Base-by-base conservation (phyloP, 2,797 vertebrate species). In the Antennarius maculatus region DNA sequence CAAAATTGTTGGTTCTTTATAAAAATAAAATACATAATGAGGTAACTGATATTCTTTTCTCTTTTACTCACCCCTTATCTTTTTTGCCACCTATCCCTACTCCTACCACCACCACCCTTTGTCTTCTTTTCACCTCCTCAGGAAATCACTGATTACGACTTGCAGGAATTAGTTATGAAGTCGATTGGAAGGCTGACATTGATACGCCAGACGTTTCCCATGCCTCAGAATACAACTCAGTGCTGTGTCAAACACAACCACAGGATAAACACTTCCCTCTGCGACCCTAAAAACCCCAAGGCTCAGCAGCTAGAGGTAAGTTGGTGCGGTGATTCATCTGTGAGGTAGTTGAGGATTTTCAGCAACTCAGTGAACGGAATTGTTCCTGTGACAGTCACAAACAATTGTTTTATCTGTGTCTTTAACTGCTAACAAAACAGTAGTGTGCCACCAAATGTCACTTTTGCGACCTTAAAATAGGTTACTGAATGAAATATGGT, bases 131-230 rank as follows among this genome's bases (percentile, higher is more conserved):
- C 66, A 14, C 28, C 43, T 29, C 89, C 88, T 58, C 76, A 99
- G 98, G 98, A 98, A 86, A 97, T 99, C 88, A 95, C 93, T 0
- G 97, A 98, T 80, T 89, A 93, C 67, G 97, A 99, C 58, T 91
- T 98, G 61, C 97, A 99, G 86, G 98, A 99, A 75, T 88, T 99
- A 70, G 98, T 99, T 72, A 94, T 97, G 93, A 97, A 97, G 90
- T 99, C 98, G 12, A 97, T 99, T 34, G 98, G 97, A 54, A 95
- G 98, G 69, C 87, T 99, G 87, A 99, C 98, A 4, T 87, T 99
- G 86, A 94, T 99, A 84, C 94, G 97, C 1, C 98, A 99, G 93
- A 96, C 94, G 0, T 99, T 99, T 91, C 96, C 96, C 54, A 91
- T 97, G 67, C 94, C 97, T n/a, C 96, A 97, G 74, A 98, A 99